Base-by-base conservation (phyloP, 2,888 invertebrate genomes). In the Apeira syringaria region DNA sequence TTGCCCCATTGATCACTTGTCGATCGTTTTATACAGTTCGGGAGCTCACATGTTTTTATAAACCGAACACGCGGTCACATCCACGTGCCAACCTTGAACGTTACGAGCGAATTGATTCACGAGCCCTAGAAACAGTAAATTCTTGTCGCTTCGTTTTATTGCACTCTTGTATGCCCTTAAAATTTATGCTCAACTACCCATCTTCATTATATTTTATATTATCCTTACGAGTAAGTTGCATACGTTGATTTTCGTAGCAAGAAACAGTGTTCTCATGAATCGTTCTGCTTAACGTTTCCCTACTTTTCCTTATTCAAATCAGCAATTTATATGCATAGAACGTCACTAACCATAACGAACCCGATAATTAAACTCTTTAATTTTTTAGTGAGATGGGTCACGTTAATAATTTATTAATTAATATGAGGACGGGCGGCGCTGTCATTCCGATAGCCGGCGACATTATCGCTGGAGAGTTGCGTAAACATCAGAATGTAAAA, bases 401-500 rank as follows among this genome's bases (percentile, higher is more conserved):
- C 73, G 78, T 79, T 77, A 68, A 79, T 82, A 77, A 80, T 82
- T 82, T 68, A 84, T 82, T 84, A 83, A 87, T 87, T 84, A 86
- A 82, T 80, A 77, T 77, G 80, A 71, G 75, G 67, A 68, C 72
- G 68, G 68, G 64, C 65, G 65, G 73, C 68, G 62, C 66, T 80
- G 81, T 80, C 81, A 79, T 76, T 73, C 71, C 71, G 73, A 72
- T 75, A 68, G 68, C 70, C 65, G 65, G 72, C 69, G 80, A 88
- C 86, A 87, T 84, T 82, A 82, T 82, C 76, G 75, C 66, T 78
- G 74, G 83, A 89, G 87, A 80, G 87, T 74, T 79, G 73, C 74
- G 87, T 82, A 85, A 88, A 88, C 84, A 88, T 81, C 77, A 84
- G 64, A 81, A 82, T 86, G 83, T 87, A 82, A 80, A 87, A 86